Base-by-base conservation (phyloP, 92 coral and sea anemone species). In the Metridium senile region DNA sequence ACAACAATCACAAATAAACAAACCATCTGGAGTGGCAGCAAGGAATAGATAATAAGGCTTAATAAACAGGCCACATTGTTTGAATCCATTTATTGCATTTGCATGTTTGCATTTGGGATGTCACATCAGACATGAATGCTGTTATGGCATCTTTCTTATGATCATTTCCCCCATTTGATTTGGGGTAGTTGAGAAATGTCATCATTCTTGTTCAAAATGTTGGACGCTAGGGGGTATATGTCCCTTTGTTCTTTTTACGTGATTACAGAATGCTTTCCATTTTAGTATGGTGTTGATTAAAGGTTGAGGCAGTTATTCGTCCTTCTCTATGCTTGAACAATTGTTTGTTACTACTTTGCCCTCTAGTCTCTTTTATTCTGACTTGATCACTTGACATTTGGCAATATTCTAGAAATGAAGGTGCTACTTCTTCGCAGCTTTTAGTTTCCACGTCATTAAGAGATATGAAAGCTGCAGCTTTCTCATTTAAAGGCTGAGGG, bases 21-120 rank as follows among this genome's bases (percentile, higher is more conserved):
- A n/a, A n/a, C n/a, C n/a, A n/a, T n/a, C n/a, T n/a, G n/a, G n/a
- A n/a, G n/a, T n/a, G n/a, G n/a, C n/a, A n/a, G n/a, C n/a, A n/a
- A n/a, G n/a, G n/a, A n/a, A n/a, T n/a, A n/a, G n/a, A n/a, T n/a
- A n/a, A n/a, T n/a, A n/a, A n/a, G n/a, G n/a, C n/a, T n/a, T n/a
- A n/a, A n/a, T n/a, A n/a, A n/a, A n/a, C n/a, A n/a, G n/a, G n/a
- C n/a, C n/a, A n/a, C 66, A 65, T 33, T 81, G 82, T 74, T 29
- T 62, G 43, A 82, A 75, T 27, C 84, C 88, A 51, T 79, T 72
- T 74, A 78, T 22, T 17, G 88, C 88, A 71, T 74, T 82, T 26
- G 72, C 88, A 74, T 77, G 91, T n/a, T n/a, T n/a, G n/a, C n/a
- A n/a, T n/a, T 79, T 84, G 88, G 7, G 85, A 78, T n/a, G 92